These are phyloP conservation scores for Catharus minimus DNA, from an alignment of 2,113 vertebrate species.

Conservation along the genomic window DNA sequence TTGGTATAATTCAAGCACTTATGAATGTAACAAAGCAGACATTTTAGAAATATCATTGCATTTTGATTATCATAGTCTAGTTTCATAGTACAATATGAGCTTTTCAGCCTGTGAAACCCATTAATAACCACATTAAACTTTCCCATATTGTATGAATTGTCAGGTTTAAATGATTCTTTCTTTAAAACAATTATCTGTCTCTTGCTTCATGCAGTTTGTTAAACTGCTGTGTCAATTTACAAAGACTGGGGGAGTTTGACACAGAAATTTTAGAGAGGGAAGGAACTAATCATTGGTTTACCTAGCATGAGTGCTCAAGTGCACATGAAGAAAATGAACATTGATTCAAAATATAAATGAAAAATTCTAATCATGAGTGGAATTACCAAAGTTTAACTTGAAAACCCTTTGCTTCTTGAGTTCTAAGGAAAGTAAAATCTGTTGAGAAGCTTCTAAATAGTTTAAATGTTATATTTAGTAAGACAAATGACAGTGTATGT, in stretches of 20 bases:
- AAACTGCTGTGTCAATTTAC: conserved; percentile 37
- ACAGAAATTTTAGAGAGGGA: conserved; percentile 20
- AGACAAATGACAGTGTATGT: neutral
- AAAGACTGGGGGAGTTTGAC: conserved; percentile 28
- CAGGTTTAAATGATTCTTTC: conserved; percentile 58
- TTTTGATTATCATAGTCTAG: conserved; percentile 61
- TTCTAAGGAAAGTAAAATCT: neutral
- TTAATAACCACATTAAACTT: conserved; percentile 72
- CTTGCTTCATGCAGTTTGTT: conserved; percentile 40
- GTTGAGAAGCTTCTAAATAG: neutral
- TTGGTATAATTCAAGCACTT: neutral
- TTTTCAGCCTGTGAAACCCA: conserved; percentile 70
- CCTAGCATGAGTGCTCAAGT: conserved; percentile 42
- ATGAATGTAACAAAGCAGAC: neutral
- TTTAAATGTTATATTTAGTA: neutral
- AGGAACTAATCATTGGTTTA: conserved; percentile 51
- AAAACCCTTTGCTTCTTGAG: neutral
- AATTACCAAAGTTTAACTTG: conserved; percentile 4
- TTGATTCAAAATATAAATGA: conserved; percentile 50
- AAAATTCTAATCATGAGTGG: neutral
- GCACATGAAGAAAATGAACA: conserved; percentile 39
- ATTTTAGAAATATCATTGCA: conserved; percentile 35
- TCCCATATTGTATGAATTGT: conserved; percentile 61
- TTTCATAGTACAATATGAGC: conserved; percentile 65
- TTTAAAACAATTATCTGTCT: conserved; percentile 41